phyloP scores from a whole-genome alignment of 2,888 invertebrate species.

The Cacoxenus indagator region DNA sequence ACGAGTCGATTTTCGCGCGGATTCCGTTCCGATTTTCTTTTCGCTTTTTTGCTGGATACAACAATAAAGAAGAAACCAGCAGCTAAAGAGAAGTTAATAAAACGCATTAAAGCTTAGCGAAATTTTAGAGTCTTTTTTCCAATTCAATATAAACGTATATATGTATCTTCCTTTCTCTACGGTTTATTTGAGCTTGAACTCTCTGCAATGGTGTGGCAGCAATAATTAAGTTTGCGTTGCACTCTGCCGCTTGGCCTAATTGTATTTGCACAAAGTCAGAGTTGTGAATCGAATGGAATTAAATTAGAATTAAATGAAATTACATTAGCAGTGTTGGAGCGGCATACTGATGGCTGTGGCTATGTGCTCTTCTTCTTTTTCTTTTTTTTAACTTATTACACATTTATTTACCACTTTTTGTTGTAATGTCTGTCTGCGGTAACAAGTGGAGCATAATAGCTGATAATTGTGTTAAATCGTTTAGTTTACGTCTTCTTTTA shows the following conservation, averaged over 20 bases:
- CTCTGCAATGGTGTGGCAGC: neutral
- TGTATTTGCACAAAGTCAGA: slow-evolving; percentile 15
- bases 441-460: neutral
- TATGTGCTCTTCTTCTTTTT: neutral
- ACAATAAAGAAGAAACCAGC: too few species aligned
- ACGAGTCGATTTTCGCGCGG: slow-evolving; percentile 28
- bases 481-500: too few species aligned
- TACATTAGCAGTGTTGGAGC: neutral
- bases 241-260: slow-evolving; percentile 11
- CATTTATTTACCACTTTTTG: neutral
- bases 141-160: neutral
- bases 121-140: neutral
- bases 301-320: slow-evolving; percentile 19
- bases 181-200: neutral
- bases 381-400: neutral
- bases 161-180: neutral
- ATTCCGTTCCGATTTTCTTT: slow-evolving; percentile 18
- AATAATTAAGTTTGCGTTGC: slow-evolving; percentile 12
- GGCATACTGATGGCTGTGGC: neutral
- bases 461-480: slow-evolving; percentile 11
- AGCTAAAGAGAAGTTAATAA: too few species aligned
- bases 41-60: neutral
- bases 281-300: slow-evolving; percentile 15
- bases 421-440: neutral
- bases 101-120: too few species aligned